These are phyloP conservation scores for Dreissena rostriformis DNA, from an alignment of 1,140 invertebrate species.

Conservation along the genomic window DNA sequence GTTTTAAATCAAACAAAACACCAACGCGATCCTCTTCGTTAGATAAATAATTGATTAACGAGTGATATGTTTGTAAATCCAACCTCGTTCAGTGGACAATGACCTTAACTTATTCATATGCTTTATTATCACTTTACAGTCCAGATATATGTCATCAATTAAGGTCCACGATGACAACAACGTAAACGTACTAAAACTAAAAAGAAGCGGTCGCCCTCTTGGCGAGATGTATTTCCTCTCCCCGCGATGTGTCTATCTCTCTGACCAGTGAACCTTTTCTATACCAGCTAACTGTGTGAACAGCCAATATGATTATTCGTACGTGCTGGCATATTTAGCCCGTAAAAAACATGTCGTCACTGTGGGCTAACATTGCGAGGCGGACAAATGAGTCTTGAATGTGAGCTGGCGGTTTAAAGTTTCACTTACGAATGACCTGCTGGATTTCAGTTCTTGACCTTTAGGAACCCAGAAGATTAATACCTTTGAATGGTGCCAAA, in stretches of 20 bases:
- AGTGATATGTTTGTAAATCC: slow-evolving; percentile 37
- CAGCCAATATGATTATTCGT: slow-evolving; percentile 57
- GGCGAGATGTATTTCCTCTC: slow-evolving; percentile 57
- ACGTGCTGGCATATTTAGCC: slow-evolving; percentile 50
- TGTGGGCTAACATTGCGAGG: slow-evolving; percentile 51
- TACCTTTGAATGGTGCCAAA: neutral
- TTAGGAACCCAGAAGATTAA: neutral
- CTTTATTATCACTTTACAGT: slow-evolving; percentile 7
- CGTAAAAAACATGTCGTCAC: slow-evolving; percentile 55
- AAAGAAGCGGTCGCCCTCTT: slow-evolving; percentile 46
- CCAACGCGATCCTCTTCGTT: too few species aligned
- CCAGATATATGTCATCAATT: neutral
- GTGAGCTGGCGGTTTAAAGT: slow-evolving; percentile 17
- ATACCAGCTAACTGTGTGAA: slow-evolving; percentile 50
- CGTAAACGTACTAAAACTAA: neutral
- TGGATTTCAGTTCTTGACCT: too few species aligned
- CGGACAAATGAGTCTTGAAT: slow-evolving; percentile 44
- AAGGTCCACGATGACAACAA: neutral
- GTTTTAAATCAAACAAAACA: too few species aligned
- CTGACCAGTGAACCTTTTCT: slow-evolving; percentile 54
- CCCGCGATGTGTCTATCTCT: slow-evolving; percentile 41
- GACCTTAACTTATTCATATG: slow-evolving; percentile 49
- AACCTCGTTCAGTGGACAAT: slow-evolving; percentile 38
- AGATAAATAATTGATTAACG: too few species aligned
- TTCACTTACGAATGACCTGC: neutral